Evolutionary conservation across 2,797 vertebrate species (phyloP), one percentile per base, ranked within the genome.

Genomic region (Melanotaenia nigrans): DNA sequence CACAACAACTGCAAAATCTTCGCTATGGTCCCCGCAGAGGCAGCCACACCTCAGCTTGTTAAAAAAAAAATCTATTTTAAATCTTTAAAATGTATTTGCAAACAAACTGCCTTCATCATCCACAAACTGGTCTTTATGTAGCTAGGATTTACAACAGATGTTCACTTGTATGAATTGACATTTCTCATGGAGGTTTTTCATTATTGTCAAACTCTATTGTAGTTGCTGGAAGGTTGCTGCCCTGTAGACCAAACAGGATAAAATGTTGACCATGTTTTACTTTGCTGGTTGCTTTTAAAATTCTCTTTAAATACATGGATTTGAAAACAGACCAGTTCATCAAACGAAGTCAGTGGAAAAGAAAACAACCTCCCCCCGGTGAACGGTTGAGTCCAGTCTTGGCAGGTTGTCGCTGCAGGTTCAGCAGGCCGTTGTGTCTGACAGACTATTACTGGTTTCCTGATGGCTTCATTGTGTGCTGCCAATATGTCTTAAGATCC

Each of bases 361-460:
- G 38, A 30, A 67, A 54, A 55, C 20, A 56, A 49, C 35, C 58
- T 54, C 54, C 33, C 68, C 77, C 74, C 8, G 5, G 65, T 72
- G 75, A 71, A 58, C 38, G 61, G 32, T 67, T 55, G 56, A 67
- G 36, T 64, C 68, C 61, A 71, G 30, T 56, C 40, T 54, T 78
- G 73, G 73, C 82, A 89, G 82, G 65, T 84, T 83, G 83, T 86
- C 72, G 61, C 78, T 85, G 49, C 66, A 71, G 78, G 73, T 72
- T 74, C 45, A 73, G 35, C 72, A 59, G 45, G 74, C 75, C 68
- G 69, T 73, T 79, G 68, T 82, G 78, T 61, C 64, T 89, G 87
- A 88, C 86, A 83, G 73, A 70, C 73, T 75, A 81, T 87, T 85
- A 84, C 56, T 79, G 71, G 61, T 76, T 76, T 72, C 66, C 73